Percentiles rank a stretch among this genome's conserved stretches.
Evolutionary conservation across 2,797 vertebrate species (phyloP).

Genomic region (Manis javanica): DNA sequence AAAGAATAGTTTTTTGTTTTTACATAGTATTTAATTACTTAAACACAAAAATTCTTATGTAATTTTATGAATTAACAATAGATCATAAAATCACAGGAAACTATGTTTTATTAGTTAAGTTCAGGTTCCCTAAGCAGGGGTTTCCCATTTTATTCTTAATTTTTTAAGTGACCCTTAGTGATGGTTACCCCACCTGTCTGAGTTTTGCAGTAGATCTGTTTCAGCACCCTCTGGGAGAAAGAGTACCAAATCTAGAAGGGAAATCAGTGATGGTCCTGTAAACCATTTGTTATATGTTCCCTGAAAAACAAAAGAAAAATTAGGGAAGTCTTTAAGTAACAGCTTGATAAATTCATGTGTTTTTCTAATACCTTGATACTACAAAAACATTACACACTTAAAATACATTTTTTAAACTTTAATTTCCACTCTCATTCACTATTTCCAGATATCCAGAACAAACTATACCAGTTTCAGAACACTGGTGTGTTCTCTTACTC

Average conservation of each 20-base stretch:
- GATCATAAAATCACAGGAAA: constrained; percentile 33
- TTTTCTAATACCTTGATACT: constrained; percentile 28
- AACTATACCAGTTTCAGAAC: background rate
- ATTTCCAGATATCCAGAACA: background rate
- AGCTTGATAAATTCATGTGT: constrained; percentile 34
- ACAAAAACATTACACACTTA: constrained; percentile 23
- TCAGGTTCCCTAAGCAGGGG: background rate
- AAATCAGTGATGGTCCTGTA: constrained; percentile 88
- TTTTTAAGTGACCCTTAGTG: background rate
- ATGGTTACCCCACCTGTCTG: constrained; percentile 91
- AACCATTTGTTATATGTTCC: constrained; percentile 89
- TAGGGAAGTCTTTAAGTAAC: constrained; percentile 11
- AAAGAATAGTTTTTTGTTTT: constrained; percentile 52
- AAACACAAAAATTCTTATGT: constrained; percentile 40
- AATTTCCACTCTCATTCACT: constrained; percentile 9
- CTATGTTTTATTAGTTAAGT: background rate
- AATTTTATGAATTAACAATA: constrained; percentile 37
- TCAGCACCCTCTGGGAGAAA: constrained; percentile 92
- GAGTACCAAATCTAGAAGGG: constrained; percentile 90
- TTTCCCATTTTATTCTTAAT: constrained; percentile 39
- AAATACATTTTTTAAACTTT: constrained; percentile 41
- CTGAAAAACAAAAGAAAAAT: constrained; percentile 83
- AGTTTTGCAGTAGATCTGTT: constrained; percentile 92
- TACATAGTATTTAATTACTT: constrained; percentile 4
- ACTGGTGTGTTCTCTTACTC: background rate